These are phyloP conservation scores for Lasioglossum leucozonium DNA, from an alignment of 2,888 invertebrate genomes.

Conservation along the genomic window DNA sequence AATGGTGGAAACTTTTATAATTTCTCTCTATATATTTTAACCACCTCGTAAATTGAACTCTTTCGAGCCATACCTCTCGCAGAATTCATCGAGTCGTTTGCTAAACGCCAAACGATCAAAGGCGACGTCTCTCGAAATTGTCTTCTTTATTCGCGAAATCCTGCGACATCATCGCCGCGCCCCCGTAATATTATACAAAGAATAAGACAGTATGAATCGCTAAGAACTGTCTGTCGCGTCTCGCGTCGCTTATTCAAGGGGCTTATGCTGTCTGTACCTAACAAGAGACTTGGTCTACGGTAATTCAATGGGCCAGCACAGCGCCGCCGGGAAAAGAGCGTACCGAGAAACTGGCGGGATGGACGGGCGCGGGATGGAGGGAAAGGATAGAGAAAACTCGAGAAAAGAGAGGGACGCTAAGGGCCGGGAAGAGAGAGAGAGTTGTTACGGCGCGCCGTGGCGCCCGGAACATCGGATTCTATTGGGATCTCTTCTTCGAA, in stretches of 20 bases:
- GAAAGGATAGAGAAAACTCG: constrained; percentile 2
- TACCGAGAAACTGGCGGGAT: neutral
- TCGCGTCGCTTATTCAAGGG: constrained; percentile 7
- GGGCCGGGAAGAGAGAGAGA: constrained; percentile 22
- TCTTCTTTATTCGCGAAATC: neutral
- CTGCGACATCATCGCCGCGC: neutral
- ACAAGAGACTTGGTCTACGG: constrained; percentile 13
- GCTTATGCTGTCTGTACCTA: constrained; percentile 30
- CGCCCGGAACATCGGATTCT: constrained; percentile 50
- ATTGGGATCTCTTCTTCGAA: constrained; percentile 21
- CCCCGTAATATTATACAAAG: neutral
- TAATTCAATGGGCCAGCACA: constrained; percentile 24
- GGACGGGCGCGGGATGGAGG: neutral
- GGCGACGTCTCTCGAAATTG: neutral
- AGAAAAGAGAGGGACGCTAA: neutral
- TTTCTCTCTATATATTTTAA: too few relatives aligned
- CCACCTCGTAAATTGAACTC: neutral
- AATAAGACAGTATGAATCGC: neutral
- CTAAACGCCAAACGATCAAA: neutral
- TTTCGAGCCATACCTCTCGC: neutral
- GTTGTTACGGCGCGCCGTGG: constrained; percentile 59
- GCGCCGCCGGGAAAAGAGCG: neutral
- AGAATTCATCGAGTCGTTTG: neutral
- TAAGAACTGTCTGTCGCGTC: constrained; percentile 15
- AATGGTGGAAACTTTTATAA: neutral